phyloP scores from a whole-genome alignment of 2,888 invertebrate species.

The Xanthorhoe designata region DNA sequence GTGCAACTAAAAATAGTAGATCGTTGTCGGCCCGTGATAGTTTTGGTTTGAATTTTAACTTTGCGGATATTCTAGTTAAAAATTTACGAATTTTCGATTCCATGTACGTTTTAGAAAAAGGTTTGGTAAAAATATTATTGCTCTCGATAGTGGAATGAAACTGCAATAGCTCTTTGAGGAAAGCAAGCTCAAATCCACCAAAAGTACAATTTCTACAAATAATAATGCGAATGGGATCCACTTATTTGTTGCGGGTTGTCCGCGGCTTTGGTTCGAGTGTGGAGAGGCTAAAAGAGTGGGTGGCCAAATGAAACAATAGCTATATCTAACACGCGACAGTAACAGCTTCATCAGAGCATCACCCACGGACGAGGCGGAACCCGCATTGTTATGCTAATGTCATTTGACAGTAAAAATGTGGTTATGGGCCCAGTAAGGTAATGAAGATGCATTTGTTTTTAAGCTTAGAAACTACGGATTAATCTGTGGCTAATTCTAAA shows the following conservation, averaged over 20 bases:
- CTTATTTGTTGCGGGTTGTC: too few species aligned
- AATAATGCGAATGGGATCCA: too few species aligned
- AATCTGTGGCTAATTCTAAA: not conserved
- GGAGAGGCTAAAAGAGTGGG: not conserved
- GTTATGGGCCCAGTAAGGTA: constrained; percentile 34
- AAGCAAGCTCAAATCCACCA: too few species aligned
- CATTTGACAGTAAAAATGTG: constrained; percentile 34
- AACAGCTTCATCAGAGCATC: constrained; percentile 43
- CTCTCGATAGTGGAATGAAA: too few species aligned
- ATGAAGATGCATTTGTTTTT: constrained; percentile 33
- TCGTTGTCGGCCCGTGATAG: constrained; percentile 44
- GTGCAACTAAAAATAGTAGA: constrained; percentile 62
- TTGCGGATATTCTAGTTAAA: constrained; percentile 11
- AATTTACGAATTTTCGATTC: not conserved
- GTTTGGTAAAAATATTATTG: not conserved
- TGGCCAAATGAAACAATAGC: constrained; percentile 6
- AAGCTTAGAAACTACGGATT: not conserved
- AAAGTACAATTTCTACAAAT: too few species aligned
- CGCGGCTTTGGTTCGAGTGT: too few species aligned
- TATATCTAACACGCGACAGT: constrained; percentile 14
- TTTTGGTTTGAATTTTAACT: constrained; percentile 29
- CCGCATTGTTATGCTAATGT: constrained; percentile 57
- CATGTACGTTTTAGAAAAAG: not conserved
- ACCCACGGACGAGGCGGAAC: constrained; percentile 52
- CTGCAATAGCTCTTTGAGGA: too few species aligned